Evolutionary conservation across 1,140 invertebrate species (phyloP), one percentile per base, ranked within the genome.

Genomic region (Drosophila ananassae): DNA sequence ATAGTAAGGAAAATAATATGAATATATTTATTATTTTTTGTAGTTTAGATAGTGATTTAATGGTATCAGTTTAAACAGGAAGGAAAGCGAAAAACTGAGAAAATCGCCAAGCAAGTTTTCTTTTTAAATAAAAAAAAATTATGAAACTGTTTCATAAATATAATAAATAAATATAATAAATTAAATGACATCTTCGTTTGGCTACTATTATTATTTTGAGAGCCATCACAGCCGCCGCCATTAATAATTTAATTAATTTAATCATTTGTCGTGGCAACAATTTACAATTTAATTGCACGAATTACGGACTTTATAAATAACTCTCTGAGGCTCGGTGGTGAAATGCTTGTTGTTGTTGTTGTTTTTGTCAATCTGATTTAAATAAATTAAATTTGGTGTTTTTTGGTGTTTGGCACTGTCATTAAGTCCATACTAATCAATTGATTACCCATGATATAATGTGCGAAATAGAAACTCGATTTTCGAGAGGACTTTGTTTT

Each of bases 241-340:
- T 68, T 68, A 73, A 60, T 75, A 75, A 75, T 83, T 87, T 63
- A 69, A 87, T 74, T 74, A 74, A 84, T 87, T 84, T 85, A 85
- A 84, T 81, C 68, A 87, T 61, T 77, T 74, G 77, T 46, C 57
- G 34, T 39, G 50, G 55, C 56, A 53, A 56, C 68, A 75, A 87
- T 85, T 85, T 87, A 61, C 64, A 67, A 87, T 61, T 81, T 85
- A 87, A 85, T 87, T 80, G 82, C 78, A 75, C 77, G 75, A 81
- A 77, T 85, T 81, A 81, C 57, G 51, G 63, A 12, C 54, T 80
- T 44, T 53, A 54, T 50, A 52, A 73, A 76, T 84, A 63, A 50
- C 39, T 10, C n/a, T n/a, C n/a, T n/a, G n/a, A n/a, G n/a, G n/a
- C 6, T 37, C 3, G 25, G 32, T 2, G n/a, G 25, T 32, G 41